Evolutionary conservation across 2,113 vertebrate genomes (phyloP).

Genomic region (Odontophorus gujanensis): DNA sequence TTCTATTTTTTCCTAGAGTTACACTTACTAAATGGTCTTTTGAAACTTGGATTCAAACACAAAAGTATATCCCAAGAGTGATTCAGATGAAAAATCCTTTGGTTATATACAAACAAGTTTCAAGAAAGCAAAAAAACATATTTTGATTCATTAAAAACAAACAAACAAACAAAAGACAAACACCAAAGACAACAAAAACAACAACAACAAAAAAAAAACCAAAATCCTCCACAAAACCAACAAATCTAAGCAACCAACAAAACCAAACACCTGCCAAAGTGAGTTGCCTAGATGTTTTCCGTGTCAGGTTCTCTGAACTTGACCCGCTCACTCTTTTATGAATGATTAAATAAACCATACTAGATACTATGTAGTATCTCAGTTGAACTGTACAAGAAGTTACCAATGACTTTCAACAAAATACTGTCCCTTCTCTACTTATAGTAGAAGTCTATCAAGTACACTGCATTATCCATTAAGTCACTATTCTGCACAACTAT

Average conservation of each 20-base stretch:
- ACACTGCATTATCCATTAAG: neutral
- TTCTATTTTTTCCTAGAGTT: neutral
- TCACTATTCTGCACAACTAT: neutral
- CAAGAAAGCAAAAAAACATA: neutral
- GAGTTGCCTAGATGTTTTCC: neutral
- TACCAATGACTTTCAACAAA: neutral
- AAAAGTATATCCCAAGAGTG: neutral
- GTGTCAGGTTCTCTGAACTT: neutral
- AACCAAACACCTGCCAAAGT: too few relatives aligned
- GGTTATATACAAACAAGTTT: neutral
- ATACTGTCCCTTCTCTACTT: neutral
- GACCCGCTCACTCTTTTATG: fast-evolving
- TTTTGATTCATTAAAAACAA: neutral
- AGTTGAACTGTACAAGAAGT: neutral
- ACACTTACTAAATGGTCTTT: neutral
- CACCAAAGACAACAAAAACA: neutral
- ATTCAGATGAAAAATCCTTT: neutral
- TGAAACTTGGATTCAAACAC: neutral
- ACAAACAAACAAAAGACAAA: neutral
- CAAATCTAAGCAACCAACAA: neutral
- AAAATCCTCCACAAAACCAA: neutral
- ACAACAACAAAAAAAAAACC: neutral
- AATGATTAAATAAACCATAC: neutral
- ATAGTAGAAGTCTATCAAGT: neutral
- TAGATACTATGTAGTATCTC: fast-evolving